Base-by-base conservation (phyloP, 2,113 vertebrate species). In the Channa maculata region DNA sequence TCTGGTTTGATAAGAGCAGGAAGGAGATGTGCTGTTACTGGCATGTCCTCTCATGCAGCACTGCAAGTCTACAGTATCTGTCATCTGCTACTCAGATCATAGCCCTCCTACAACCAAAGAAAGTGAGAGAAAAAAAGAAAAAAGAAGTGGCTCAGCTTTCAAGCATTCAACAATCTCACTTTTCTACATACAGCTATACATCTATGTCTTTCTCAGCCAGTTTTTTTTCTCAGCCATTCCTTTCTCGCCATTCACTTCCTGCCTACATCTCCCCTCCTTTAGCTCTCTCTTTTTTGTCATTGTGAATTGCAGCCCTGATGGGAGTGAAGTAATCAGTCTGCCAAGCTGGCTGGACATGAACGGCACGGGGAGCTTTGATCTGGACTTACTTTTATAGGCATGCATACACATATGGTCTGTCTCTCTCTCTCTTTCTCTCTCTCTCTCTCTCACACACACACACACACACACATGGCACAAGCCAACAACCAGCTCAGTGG, bases 361-460 rank as follows among this genome's bases (percentile, higher is more conserved):
- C 69, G 38, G 53, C 77, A 78, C 54, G 64, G 79, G 67, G 75
- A 7, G 34, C 87, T 93, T 91, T 91, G 88, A 90, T 91, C 82
- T 84, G 76, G 80, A 80, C 76, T 75, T 79, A 82, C 44, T 77
- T 79, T 83, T 55, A 57, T 50, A 33, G 43, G 14, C 71, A 71
- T 63, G 39, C 43, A 46, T 24, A 24, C 59, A 73, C 62, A 77
- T 43, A 77, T 46, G 39, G 24, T 24, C 24, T 24, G 24, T 24
- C 24, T 24, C 24, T 24, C 24, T 24, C 24, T 24, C 24, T 24
- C 24, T 24, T 24, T 24, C 24, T 24, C 24, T 24, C 24, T 24
- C 24, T 24, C 36, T 51, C 49, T 36, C 11, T 12, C 49, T 39
- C 54, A 67, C 10, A 3, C 37, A 12, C 33, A 14, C 37, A 65